Conservation (phyloP, 2,113 vertebrate species). For the Corythornis cristatus region DNA sequence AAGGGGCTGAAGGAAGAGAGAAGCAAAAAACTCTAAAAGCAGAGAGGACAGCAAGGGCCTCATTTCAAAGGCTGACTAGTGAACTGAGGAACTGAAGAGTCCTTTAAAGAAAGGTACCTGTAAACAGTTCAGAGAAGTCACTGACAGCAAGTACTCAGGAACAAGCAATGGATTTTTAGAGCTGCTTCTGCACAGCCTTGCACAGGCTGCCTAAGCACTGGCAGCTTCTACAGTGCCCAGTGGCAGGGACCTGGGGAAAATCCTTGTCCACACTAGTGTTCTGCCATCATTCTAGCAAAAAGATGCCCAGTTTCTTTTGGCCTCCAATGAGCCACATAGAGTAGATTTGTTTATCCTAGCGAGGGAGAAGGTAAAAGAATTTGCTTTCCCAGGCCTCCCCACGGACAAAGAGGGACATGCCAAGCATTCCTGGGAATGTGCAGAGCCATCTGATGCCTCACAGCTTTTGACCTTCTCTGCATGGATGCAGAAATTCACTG, state of each 20-base stretch:
- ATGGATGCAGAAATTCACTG: background rate
- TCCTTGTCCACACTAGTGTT: background rate
- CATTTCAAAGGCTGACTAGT: background rate
- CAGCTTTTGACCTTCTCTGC: background rate
- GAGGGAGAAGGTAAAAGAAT: background rate
- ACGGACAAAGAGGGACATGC: background rate
- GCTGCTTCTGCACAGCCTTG: background rate
- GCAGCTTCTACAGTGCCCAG: background rate
- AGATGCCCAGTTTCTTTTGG: accelerated
- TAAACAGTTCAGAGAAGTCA: background rate
- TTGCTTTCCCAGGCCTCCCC: background rate
- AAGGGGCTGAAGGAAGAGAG: background rate
- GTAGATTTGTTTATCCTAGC: background rate
- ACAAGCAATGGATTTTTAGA: background rate
- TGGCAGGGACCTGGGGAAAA: background rate
- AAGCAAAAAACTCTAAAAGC: background rate
- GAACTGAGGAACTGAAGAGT: background rate
- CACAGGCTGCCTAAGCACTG: accelerated
- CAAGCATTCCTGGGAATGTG: background rate
- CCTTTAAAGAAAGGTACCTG: background rate
- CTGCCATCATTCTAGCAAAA: background rate
- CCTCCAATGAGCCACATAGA: background rate
- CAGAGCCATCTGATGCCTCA: background rate
- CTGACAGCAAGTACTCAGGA: background rate
- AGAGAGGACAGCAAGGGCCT: background rate